Evolutionary conservation across 1,140 invertebrate species (phyloP).

Genomic region (Limonius californicus): DNA sequence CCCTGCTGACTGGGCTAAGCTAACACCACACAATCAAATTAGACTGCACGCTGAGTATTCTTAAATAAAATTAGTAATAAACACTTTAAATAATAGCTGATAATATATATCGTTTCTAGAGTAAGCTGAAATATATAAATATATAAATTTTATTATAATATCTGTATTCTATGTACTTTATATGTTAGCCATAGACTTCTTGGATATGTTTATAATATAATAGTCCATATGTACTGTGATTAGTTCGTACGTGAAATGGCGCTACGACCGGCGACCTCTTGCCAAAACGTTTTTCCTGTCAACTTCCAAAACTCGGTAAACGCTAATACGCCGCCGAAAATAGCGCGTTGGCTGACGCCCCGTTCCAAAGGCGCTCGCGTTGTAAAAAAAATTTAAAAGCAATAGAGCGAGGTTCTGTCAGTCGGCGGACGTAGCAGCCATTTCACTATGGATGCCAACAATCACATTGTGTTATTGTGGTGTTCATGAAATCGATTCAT

Average conservation of each 20-base stretch:
- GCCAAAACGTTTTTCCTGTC: no score
- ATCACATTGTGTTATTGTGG: slow-evolving; percentile 46
- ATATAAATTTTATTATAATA: slow-evolving; percentile 31
- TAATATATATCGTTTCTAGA: slow-evolving; percentile 27
- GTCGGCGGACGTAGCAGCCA: background rate
- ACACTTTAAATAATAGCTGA: slow-evolving; percentile 16
- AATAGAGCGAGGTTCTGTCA: background rate
- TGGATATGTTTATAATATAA: slow-evolving; percentile 33
- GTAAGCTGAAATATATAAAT: slow-evolving; percentile 24
- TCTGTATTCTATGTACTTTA: slow-evolving; percentile 39
- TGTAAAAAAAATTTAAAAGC: no score
- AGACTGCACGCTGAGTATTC: slow-evolving; percentile 49
- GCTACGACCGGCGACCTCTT: background rate
- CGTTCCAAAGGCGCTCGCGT: no score
- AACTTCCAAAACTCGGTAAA: no score
- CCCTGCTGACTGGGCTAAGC: slow-evolving; percentile 6
- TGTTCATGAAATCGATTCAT: slow-evolving; percentile 44
- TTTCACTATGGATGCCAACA: slow-evolving; percentile 19
- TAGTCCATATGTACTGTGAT: slow-evolving; percentile 46
- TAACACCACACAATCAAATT: slow-evolving; percentile 48
- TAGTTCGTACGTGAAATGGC: slow-evolving; percentile 23
- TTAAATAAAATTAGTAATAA: slow-evolving; percentile 45
- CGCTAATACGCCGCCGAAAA: no score
- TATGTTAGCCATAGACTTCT: slow-evolving; percentile 43
- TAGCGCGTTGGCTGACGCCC: no score